Evolutionary conservation across 2,797 vertebrate genomes (phyloP), one percentile per base, ranked within the genome.

Genomic region (Pseudochaenichthys georgianus): DNA sequence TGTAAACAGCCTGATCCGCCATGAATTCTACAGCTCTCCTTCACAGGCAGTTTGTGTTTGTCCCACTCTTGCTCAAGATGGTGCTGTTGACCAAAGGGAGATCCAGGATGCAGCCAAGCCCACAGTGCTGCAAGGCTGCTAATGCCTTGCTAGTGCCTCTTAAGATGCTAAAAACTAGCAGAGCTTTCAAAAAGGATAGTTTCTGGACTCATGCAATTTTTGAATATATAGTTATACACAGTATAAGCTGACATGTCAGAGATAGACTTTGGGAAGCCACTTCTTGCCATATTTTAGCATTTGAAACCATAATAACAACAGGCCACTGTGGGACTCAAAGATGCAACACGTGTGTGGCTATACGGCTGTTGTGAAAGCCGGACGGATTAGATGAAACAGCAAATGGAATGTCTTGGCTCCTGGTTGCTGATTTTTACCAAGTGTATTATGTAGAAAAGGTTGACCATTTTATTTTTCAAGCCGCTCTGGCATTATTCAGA

Each of bases 31-130:
- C 31, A 42, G 15, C 17, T 41, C 59, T 57, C 17, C n/a, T 31
- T 3, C n/a, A 50, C 5, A 31, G 23, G 17, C 45, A 67, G 42
- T 23, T 34, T 6, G 51, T 69, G 6, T 48, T 47, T 38, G 4
- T 61, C 31, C 13, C 31, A 75, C 47, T 63, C 48, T 59, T 52
- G 23, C 66, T 78, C 43, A 82, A 59, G 57, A 78, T 80, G 66
- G 64, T 55, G 72, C 64, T 70, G 54, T 77, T 72, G 34, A 69
- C 55, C 55, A 63, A 8, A 5, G 16, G 34, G 38, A 69, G 53
- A 78, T 34, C 9, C 28, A 31, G 47, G 9, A 59, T 46, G 23
- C 31, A 65, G 50, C 42, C 23, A 43, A 73, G 41, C 23, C n/a
- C 46, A 57, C 28, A 66, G 4, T 17, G 45, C 9, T 3, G 69